Evolutionary conservation across 2,113 vertebrate species (phyloP), one percentile per base, ranked within the genome.

Genomic region (Solea senegalensis): DNA sequence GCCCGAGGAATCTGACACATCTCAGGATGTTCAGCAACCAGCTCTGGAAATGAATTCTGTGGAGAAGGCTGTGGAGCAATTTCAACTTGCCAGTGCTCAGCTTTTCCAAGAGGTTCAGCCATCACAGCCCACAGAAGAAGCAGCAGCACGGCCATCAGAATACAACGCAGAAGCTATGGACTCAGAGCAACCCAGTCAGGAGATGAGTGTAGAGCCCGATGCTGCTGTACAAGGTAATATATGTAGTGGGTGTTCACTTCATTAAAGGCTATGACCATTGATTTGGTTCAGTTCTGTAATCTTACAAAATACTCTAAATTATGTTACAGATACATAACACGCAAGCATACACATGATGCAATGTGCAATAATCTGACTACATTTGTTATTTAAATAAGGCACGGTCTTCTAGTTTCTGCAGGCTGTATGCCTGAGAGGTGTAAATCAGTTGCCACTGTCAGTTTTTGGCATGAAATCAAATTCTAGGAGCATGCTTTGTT

Each of bases 41-140:
- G 4, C 61, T 0, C 68, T 72, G 54, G 61, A 83, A 8, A 61
- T 48, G 7, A 68, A 79, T 55, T 61, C 83, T 21, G 88, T 88
- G 53, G 89, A 90, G 45, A 90, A 89, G 39, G 71, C 82, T 0
- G 76, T 87, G 41, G 90, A 92, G 53, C 89, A 92, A 27, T 82
- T 89, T 84, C 90, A 92, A 72, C 71, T 84, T 1, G 80, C 87
- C 44, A 89, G 43, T 51, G 73, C 85, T 8, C 85, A 82, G 39
- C 75, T 85, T 27, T 83, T 81, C 6, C 86, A 79, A 60, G 69
- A 79, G 5, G 79, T 88, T 43, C 83, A 86, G 44, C 84, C 72
- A 1, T 76, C 80, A 8, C 88, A 74, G 15, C 83, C 83, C 4
- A 7, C 60, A 39, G 90, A 87, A 53, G 73, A 82, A 12, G 2